phyloP scores from a whole-genome alignment of 2,113 vertebrate species.

The rabbit (Oryctolagus cuniculus) region DNA sequence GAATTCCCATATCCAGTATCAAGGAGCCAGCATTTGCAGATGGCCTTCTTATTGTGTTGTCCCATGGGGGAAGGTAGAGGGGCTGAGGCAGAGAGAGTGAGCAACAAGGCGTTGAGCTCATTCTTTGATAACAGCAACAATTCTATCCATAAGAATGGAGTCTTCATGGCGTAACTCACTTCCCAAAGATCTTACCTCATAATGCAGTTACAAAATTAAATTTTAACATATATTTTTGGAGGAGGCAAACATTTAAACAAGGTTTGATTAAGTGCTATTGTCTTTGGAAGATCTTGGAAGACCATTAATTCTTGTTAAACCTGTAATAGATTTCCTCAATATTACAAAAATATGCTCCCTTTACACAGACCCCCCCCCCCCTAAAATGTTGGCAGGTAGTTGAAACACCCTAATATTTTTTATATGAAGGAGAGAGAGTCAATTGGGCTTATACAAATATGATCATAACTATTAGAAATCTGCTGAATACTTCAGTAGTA shows the following conservation, averaged over 20 bases:
- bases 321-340: background rate
- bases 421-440: background rate
- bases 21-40: background rate
- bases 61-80: background rate
- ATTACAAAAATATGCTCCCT: conserved; percentile 24
- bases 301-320: conserved; percentile 1
- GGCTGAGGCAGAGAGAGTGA: background rate
- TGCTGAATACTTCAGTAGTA: background rate
- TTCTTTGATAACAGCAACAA: background rate
- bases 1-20: background rate
- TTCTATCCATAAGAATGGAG: background rate
- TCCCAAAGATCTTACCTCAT: background rate
- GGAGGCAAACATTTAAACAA: background rate
- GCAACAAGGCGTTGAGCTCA: background rate
- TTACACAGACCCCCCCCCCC: background rate
- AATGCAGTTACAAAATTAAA: background rate
- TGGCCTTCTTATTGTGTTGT: background rate
- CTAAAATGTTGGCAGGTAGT: conserved; percentile 37
- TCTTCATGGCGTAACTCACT: background rate
- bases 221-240: background rate
- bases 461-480: conserved; percentile 41
- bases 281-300: background rate
- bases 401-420: conserved; percentile 32
- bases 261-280: conserved; percentile 32
- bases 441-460: background rate